Evolutionary conservation across 1,140 invertebrate species (phyloP).

Genomic region (Heterodera carotae): DNA sequence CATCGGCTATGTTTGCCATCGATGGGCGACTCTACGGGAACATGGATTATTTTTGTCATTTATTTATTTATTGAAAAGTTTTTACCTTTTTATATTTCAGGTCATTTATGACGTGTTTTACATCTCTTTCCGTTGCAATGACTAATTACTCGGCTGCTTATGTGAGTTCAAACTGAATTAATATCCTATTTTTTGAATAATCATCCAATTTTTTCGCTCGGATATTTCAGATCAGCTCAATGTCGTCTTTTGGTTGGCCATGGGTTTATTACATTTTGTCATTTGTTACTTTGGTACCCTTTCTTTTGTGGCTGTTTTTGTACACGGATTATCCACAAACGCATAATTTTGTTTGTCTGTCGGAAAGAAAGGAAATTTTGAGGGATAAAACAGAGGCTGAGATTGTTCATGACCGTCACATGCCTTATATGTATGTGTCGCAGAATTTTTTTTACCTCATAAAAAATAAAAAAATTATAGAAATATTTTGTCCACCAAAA

Average conservation of each 20-base stretch:
- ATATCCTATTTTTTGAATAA: not conserved
- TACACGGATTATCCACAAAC: slow-evolving; percentile 43
- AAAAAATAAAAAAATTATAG: too few relatives aligned
- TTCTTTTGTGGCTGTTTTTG: slow-evolving; percentile 42
- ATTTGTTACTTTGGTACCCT: not conserved
- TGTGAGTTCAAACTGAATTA: not conserved
- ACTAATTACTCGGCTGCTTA: slow-evolving; percentile 18
- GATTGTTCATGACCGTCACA: slow-evolving; percentile 31
- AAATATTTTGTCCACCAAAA: slow-evolving; percentile 33
- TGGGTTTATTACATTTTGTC: slow-evolving; percentile 26
- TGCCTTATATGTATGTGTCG: slow-evolving; percentile 31
- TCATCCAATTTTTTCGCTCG: slow-evolving; percentile 1
- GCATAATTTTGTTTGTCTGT: slow-evolving; percentile 31
- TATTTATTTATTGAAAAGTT: slow-evolving; percentile 5
- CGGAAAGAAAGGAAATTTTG: slow-evolving; percentile 34
- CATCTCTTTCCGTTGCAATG: slow-evolving; percentile 7
- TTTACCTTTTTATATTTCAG: not conserved
- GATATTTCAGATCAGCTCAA: slow-evolving; percentile 43
- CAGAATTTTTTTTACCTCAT: not conserved
- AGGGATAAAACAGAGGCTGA: slow-evolving; percentile 37
- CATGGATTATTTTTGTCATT: slow-evolving; percentile 47
- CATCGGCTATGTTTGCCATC: slow-evolving; percentile 46
- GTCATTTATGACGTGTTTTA: slow-evolving; percentile 27
- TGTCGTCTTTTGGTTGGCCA: slow-evolving; percentile 38
- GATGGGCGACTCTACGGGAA: slow-evolving; percentile 45